Percentiles rank a stretch among this genome's conserved stretches.
These are phyloP conservation scores for Drosophila ustulata DNA, from an alignment of 2,888 invertebrate species.

Conservation along the genomic window DNA sequence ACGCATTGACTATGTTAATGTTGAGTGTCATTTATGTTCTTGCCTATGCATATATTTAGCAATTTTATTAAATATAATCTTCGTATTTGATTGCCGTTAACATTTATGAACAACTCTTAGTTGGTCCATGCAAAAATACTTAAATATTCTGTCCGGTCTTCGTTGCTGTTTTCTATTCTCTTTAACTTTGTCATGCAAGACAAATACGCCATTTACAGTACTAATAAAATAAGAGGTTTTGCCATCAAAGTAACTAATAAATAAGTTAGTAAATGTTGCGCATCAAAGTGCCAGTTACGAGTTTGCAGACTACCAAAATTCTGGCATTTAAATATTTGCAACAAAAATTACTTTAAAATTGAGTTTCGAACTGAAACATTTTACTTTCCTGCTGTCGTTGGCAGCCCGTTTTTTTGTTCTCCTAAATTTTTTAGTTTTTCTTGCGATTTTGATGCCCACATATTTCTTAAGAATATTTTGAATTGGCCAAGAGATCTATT, in stretches of 20 bases:
- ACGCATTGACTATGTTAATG: too few relatives aligned
- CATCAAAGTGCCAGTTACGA: not conserved
- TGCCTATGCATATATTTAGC: too few relatives aligned
- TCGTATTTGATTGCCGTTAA: too few relatives aligned
- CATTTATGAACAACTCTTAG: too few relatives aligned
- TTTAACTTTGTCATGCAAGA: not conserved
- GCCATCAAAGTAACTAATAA: not conserved
- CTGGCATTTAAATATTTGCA: not conserved
- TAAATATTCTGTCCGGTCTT: too few relatives aligned
- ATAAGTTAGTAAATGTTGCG: not conserved
- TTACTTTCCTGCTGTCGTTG: not conserved
- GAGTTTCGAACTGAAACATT: not conserved
- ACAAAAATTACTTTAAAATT: not conserved
- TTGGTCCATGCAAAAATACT: too few relatives aligned
- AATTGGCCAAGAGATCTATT: constrained; percentile 2
- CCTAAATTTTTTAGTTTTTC: not conserved
- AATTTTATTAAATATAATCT: too few relatives aligned
- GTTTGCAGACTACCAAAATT: not conserved
- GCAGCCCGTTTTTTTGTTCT: not conserved
- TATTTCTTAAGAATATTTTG: constrained; percentile 8
- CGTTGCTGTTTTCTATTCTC: not conserved
- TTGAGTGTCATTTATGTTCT: too few relatives aligned
- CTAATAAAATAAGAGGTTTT: not conserved
- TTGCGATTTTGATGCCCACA: not conserved
- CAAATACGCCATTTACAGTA: not conserved